Conservation (phyloP, 1,140 invertebrate species). For the Harpegnathos saltator region DNA sequence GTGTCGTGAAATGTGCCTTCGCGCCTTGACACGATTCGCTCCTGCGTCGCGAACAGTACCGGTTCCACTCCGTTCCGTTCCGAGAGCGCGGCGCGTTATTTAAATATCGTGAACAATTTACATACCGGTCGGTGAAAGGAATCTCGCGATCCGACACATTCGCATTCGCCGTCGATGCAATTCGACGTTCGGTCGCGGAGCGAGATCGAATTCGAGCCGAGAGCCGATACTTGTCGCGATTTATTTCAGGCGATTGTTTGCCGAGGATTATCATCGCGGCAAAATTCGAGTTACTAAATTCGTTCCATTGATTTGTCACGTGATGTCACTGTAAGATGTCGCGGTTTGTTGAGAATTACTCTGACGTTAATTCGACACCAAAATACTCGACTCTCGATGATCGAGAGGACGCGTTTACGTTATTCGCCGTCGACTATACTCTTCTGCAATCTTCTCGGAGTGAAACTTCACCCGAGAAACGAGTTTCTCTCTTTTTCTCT, state of each 20-base stretch:
- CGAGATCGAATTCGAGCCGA: slow-evolving; percentile 3
- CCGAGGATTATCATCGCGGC: not conserved
- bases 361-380: too few species aligned
- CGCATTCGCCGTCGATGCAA: slow-evolving; percentile 50
- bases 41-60: slow-evolving; percentile 47
- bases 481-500: too few species aligned
- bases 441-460: too few species aligned
- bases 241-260: not conserved
- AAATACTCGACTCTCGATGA: too few species aligned
- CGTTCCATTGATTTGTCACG: not conserved
- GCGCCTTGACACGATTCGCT: slow-evolving; percentile 58
- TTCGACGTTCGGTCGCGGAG: slow-evolving; percentile 28
- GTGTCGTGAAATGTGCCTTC: slow-evolving; percentile 51
- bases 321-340: too few species aligned
- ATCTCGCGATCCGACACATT: slow-evolving; percentile 49
- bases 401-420: too few species aligned
- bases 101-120: slow-evolving; percentile 56
- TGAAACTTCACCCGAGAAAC: too few species aligned
- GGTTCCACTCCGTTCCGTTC: slow-evolving; percentile 54
- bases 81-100: slow-evolving; percentile 39
- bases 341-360: too few species aligned
- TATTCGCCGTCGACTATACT: too few species aligned
- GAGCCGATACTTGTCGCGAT: not conserved
- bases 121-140: slow-evolving; percentile 58
- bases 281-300: not conserved